Evolutionary conservation across 2,797 vertebrate genomes (phyloP), one percentile per base, ranked within the genome.

Genomic region (Lutjanus argentimaculatus): DNA sequence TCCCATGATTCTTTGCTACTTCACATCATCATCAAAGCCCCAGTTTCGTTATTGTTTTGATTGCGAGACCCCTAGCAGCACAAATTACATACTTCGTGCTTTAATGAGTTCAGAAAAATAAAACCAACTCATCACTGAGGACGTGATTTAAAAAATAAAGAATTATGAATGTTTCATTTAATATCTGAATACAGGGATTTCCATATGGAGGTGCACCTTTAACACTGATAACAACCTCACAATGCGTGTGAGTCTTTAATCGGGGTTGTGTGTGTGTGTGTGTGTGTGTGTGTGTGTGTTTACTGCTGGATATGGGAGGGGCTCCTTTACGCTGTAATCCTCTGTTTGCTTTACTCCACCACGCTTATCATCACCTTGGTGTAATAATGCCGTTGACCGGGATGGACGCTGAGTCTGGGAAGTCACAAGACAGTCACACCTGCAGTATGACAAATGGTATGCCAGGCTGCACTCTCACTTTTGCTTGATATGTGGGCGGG

Each of bases 401-500:
- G 7, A 75, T 43, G 43, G 12, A 56, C 1, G 2, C 48, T 49
- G n/a, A 61, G 63, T 79, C 75, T 69, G 72, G 55, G 77, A 89
- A 78, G 72, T 88, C 78, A 85, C 70, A 81, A 79, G 77, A 73
- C 66, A 64, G 72, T 80, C 77, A 76, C 61, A 76, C 79, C 81
- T 74, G 19, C 61, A 43, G 49, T 52, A n/a, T 15, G n/a, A 71
- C 13, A 59, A 72, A 81, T 43, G 10, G 22, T 45, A 13, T 57
- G 13, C 12, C 16, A 25, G 45, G 16, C 9, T 17, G n/a, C 2
- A 11, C 48, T 83, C 14, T 88, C 64, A 69, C 73, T 67, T 63
- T 69, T 55, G 45, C 61, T 72, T 22, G 43, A 73, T 64, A 72
- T 64, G 63, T 52, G 52, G 25, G 55, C 4, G 22, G 62, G 17